Evolutionary conservation across 2,113 vertebrate genomes (phyloP), one percentile per base, ranked within the genome.

Genomic region (Stercorarius parasiticus): DNA sequence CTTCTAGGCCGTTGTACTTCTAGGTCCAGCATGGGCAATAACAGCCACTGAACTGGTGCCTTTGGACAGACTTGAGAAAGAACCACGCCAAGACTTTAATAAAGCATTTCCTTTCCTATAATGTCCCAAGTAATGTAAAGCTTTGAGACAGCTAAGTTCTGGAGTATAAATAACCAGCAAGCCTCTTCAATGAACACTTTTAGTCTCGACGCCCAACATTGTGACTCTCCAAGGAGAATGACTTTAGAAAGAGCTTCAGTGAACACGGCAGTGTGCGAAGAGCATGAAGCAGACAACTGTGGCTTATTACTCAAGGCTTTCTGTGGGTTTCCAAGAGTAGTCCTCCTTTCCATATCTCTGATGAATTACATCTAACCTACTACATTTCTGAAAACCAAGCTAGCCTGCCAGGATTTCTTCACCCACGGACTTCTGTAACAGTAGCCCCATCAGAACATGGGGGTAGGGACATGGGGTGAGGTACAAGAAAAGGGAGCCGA

Each of bases 381-480:
- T 42, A 8, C n/a, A 10, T 40, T 81, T 83, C 55, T 55, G 34
- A 38, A 74, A 88, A 61, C 16, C 9, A 7, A 86, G 34, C 18
- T 69, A 40, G 34, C 43, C 19, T 5, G 32, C 5, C 45, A 47
- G 56, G 79, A 59, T 47, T 64, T 76, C n/a, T 62, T 64, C 47
- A 59, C 10, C 13, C 25, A 7, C 53, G 19, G 22, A 81, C 30
- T 32, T 58, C 19, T 5, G 3, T 2, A 34, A 38, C 14, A 50
- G 6, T 10, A 23, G 7, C 3, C 5, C 15, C 17, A 34, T 10
- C 9, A 50, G 21, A 76, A 79, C 38, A 49, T 22, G 47, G 47
- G 47, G 47, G 34, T 10, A n/a, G 73, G 88, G 30, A 9, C 25
- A 18, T 1, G 3, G 0, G 0, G 15, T 34, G 16, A 78, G 9